Percentiles rank a stretch among this genome's conserved stretches.
Conservation (phyloP, 2,797 vertebrate genomes). For the Gobionotothen gibberifrons region DNA sequence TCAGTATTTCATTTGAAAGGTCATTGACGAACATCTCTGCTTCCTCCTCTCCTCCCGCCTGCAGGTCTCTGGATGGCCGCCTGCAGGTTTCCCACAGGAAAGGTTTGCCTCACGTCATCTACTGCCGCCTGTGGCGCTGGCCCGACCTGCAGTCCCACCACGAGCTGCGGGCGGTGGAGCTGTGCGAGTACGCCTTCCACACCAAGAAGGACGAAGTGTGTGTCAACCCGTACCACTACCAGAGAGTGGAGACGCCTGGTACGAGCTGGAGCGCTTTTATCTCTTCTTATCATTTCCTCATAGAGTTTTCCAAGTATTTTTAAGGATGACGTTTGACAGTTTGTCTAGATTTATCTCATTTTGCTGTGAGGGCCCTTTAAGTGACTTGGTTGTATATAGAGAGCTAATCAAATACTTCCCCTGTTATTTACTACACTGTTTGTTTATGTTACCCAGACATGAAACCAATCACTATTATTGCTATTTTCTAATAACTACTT, state of each 20-base stretch:
- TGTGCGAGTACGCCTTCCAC: conserved; percentile 98
- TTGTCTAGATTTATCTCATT: background rate
- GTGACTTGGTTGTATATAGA: conserved; percentile 18
- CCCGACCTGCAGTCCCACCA: conserved; percentile 99
- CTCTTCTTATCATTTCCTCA: background rate
- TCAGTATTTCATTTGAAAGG: background rate
- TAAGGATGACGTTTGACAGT: conserved; percentile 10
- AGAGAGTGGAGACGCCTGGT: conserved; percentile 98
- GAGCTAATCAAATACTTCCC: background rate
- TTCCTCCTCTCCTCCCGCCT: conserved; percentile 11
- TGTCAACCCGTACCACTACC: conserved; percentile 99
- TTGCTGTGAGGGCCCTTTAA: conserved; percentile 9
- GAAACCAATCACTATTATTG: background rate
- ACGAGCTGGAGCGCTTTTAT: background rate
- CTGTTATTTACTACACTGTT: background rate
- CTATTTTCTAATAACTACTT: background rate
- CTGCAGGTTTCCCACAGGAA: conserved; percentile 98
- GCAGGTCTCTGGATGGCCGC: conserved; percentile 96
- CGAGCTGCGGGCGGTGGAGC: conserved; percentile 96
- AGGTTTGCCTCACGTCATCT: conserved; percentile 97
- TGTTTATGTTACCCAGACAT: background rate
- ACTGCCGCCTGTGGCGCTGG: conserved; percentile 99
- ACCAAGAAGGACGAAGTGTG: conserved; percentile 99
- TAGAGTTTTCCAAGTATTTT: background rate
- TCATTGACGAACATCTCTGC: background rate